A percentile compares a stretch with the other conserved stretches of the same genome.
Evolutionary conservation across 1,140 invertebrate genomes (phyloP).

Genomic region (Drosophila fuyamai): DNA sequence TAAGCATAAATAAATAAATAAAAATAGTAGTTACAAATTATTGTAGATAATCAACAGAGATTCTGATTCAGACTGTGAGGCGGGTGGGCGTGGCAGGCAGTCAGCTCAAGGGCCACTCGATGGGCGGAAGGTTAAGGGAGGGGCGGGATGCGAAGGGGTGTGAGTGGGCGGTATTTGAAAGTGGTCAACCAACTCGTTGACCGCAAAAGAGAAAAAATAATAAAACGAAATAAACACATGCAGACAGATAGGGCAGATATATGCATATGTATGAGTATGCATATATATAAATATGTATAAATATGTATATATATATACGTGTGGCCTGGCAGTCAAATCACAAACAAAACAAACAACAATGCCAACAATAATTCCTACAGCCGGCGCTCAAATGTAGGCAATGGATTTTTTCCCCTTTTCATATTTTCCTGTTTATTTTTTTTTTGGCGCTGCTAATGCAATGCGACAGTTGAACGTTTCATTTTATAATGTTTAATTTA

Average conservation of each 20-base stretch:
- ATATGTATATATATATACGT: slow-evolving; percentile 8
- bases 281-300: neutral
- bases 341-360: slow-evolving; percentile 76
- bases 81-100: slow-evolving; percentile 24
- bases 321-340: slow-evolving; percentile 70
- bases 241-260: slow-evolving; percentile 43
- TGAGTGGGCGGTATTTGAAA: slow-evolving; percentile 73
- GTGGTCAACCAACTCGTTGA: slow-evolving; percentile 83
- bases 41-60: slow-evolving; percentile 27
- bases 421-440: slow-evolving; percentile 11
- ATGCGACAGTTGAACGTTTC: slow-evolving; percentile 52
- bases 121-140: neutral
- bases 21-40: slow-evolving; percentile 15
- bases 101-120: slow-evolving; percentile 17
- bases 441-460: slow-evolving; percentile 35
- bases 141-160: neutral
- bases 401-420: slow-evolving; percentile 36
- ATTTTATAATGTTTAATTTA: slow-evolving; percentile 66
- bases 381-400: slow-evolving; percentile 73
- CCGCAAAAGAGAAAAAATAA: slow-evolving; percentile 81
- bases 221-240: slow-evolving; percentile 80
- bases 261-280: slow-evolving; percentile 8
- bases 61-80: neutral
- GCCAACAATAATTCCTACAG: slow-evolving; percentile 37
- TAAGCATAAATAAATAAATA: neutral